These are phyloP conservation scores for Temnothorax rugatulus DNA, from an alignment of 2,888 invertebrate genomes.

Conservation along the genomic window DNA sequence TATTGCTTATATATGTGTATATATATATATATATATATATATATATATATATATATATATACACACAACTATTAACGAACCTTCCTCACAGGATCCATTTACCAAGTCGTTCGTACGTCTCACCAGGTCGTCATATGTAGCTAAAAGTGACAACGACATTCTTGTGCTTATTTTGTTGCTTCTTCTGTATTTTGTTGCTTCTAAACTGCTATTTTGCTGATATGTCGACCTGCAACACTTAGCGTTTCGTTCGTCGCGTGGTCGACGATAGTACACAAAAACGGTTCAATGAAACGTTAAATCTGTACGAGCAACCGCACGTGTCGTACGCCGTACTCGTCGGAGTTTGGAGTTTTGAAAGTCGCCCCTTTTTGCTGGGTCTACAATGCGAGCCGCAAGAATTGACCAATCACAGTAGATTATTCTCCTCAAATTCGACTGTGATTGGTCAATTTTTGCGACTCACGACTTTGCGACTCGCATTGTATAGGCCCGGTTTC, in stretches of 20 bases:
- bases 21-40: too few relatives aligned
- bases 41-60: too few relatives aligned
- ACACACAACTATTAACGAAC: conserved; percentile 86
- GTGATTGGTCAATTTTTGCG: too few relatives aligned
- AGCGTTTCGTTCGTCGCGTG: not conserved
- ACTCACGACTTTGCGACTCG: too few relatives aligned
- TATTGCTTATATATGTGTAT: not conserved
- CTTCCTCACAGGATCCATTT: conserved; percentile 90
- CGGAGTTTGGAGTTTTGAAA: conserved; percentile 22
- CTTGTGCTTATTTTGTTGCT: conserved; percentile 53
- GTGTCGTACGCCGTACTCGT: not conserved
- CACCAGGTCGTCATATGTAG: conserved; percentile 91
- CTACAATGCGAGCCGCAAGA: too few relatives aligned
- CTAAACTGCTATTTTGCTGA: not conserved
- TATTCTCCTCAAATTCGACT: too few relatives aligned
- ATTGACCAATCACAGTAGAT: too few relatives aligned
- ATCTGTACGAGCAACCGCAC: not conserved
- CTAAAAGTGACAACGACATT: conserved; percentile 88
- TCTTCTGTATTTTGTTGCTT: not conserved
- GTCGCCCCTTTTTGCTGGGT: not conserved
- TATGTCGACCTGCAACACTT: not conserved
- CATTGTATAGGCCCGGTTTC: too few relatives aligned
- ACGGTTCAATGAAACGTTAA: not conserved
- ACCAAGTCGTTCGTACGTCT: conserved; percentile 89
- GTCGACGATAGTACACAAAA: not conserved